A percentile compares a stretch with the other conserved stretches of the same genome.
Evolutionary conservation across 2,797 vertebrate genomes (phyloP).

Genomic region (Gastrophryne carolinensis): DNA sequence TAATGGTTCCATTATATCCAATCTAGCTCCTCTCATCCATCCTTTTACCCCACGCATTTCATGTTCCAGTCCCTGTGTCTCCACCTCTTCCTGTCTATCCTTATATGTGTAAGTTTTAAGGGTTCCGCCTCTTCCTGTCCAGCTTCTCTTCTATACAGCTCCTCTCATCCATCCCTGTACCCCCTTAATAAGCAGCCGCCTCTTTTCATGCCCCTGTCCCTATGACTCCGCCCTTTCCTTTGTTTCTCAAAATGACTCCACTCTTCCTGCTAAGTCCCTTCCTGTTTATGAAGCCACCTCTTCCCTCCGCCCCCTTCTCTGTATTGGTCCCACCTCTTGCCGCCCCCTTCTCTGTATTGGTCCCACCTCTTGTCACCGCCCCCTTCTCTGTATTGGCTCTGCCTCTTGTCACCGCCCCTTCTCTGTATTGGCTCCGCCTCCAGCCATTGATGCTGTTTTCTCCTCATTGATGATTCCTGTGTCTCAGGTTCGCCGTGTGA

Average conservation of each 20-base stretch:
- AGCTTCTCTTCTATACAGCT: background rate
- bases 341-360: background rate
- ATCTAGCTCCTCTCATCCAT: background rate
- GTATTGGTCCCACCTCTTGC: background rate
- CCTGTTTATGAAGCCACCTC: too few species aligned
- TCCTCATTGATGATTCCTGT: background rate
- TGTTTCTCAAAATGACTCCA: too few species aligned
- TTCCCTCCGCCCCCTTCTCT: background rate
- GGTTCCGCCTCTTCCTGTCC: background rate
- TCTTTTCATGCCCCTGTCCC: background rate
- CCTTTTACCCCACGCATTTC: background rate
- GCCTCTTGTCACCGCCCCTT: background rate
- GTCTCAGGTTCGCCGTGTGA: conserved; percentile 83
- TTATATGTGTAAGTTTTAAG: too few species aligned
- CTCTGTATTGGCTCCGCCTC: background rate
- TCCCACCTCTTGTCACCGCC: background rate
- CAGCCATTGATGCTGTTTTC: background rate
- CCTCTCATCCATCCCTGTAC: background rate
- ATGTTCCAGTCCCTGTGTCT: background rate
- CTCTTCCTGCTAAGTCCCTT: too few species aligned
- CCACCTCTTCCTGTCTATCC: background rate
- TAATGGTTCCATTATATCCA: background rate
- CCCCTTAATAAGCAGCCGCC: background rate
- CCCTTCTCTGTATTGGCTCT: background rate
- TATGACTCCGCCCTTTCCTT: background rate